phyloP scores from a whole-genome alignment of 2,888 invertebrate genomes.

The Suillia variegata region DNA sequence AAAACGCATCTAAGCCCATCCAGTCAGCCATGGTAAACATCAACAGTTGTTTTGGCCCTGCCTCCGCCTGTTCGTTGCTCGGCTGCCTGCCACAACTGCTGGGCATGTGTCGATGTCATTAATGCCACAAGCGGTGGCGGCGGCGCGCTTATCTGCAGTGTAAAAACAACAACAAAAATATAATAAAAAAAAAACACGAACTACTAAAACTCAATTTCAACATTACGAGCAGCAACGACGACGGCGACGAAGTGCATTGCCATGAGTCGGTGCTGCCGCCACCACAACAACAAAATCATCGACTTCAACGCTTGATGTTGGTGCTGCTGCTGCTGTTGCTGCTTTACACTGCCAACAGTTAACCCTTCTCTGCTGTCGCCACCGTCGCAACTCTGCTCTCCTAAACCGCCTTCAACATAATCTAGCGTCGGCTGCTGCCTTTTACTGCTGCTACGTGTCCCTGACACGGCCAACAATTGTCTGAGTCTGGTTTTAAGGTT shows the following conservation, averaged over 20 bases:
- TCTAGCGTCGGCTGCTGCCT: not conserved
- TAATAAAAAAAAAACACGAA: too few relatives aligned
- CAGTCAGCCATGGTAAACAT: not conserved
- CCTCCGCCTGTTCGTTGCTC: too few relatives aligned
- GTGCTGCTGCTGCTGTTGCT: too few relatives aligned
- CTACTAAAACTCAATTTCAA: not conserved
- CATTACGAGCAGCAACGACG: slow-evolving; percentile 5
- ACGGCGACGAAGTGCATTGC: slow-evolving; percentile 3
- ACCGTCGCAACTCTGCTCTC: slow-evolving; percentile 3
- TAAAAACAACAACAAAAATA: not conserved
- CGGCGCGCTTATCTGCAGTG: slow-evolving; percentile 3
- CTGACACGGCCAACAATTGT: slow-evolving; percentile 22
- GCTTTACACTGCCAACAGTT: too few relatives aligned
- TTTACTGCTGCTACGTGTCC: slow-evolving; percentile 6
- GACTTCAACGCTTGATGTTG: not conserved
- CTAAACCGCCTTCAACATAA: too few relatives aligned
- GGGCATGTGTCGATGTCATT: slow-evolving; percentile 12
- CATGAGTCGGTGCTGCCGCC: too few relatives aligned
- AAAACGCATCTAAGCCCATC: not conserved
- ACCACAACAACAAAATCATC: too few relatives aligned
- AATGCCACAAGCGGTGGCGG: slow-evolving; percentile 2
- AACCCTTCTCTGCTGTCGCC: not conserved
- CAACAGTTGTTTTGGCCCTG: slow-evolving; percentile 4
- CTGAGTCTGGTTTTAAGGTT: slow-evolving; percentile 17
- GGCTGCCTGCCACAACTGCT: not conserved